phyloP scores from a whole-genome alignment of 2,113 vertebrate species.

The Sciurus niger region DNA sequence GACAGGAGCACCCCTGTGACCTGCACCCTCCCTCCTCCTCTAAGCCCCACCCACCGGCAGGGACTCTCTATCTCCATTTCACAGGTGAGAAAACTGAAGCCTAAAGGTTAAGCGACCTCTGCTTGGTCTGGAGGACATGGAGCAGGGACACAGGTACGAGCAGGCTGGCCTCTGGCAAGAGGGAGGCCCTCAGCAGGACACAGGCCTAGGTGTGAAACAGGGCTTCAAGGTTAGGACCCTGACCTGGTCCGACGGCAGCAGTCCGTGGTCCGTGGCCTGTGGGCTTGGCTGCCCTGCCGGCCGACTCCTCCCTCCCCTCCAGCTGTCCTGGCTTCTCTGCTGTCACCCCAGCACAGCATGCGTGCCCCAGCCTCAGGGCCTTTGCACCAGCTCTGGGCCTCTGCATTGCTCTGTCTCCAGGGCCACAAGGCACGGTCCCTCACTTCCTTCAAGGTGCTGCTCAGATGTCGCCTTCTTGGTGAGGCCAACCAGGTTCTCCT shows the following conservation, averaged over 20 bases:
- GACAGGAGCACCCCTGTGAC: background rate
- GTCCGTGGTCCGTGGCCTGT: background rate
- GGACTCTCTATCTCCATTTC: background rate
- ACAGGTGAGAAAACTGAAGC: background rate
- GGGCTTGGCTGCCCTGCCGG: background rate
- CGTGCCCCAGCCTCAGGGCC: background rate
- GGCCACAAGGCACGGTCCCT: background rate
- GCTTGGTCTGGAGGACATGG: accelerated
- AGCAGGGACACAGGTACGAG: background rate
- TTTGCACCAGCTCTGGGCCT: background rate
- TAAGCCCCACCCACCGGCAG: accelerated
- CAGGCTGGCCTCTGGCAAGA: too few species aligned
- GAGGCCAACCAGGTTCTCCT: too few species aligned
- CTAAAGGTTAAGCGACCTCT: background rate
- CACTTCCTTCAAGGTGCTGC: background rate
- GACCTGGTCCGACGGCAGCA: background rate
- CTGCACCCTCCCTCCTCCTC: background rate
- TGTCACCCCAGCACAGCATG: background rate
- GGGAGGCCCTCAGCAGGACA: background rate
- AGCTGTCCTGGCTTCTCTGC: background rate
- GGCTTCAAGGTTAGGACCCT: too few species aligned
- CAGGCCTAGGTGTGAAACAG: background rate
- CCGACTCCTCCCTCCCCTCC: background rate
- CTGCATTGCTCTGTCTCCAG: background rate
- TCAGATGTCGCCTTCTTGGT: background rate